These are phyloP conservation scores for Merops nubicus DNA, from an alignment of 2,113 vertebrate species.

Conservation along the genomic window DNA sequence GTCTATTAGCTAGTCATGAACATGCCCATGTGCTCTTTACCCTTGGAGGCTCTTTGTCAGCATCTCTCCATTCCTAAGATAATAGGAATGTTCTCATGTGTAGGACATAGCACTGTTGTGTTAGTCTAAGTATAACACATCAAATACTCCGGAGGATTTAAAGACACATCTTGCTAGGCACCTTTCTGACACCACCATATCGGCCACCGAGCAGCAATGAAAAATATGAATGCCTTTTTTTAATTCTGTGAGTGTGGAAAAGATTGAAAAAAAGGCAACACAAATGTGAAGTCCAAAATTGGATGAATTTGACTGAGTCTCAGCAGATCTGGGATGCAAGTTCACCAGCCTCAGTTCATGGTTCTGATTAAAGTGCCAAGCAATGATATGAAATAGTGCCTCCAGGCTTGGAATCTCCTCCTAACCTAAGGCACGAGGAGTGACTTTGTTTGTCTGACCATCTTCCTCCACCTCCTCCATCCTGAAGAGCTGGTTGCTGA, in stretches of 20 bases:
- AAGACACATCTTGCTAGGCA: background rate
- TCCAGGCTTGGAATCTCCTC: background rate
- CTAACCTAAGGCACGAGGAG: background rate
- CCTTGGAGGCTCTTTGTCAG: background rate
- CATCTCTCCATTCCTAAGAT: background rate
- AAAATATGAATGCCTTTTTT: background rate
- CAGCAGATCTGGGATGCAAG: background rate
- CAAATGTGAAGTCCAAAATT: background rate
- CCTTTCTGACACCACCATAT: background rate
- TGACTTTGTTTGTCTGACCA: background rate
- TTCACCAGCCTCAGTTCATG: background rate
- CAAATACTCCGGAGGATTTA: background rate
- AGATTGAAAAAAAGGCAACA: background rate
- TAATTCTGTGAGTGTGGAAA: background rate
- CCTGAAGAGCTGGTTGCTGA: background rate
- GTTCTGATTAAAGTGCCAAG: background rate
- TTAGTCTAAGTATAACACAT: background rate
- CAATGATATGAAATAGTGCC: background rate
- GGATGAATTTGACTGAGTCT: background rate
- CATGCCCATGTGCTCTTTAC: background rate
- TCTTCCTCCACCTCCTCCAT: background rate
- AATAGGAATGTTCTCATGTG: background rate
- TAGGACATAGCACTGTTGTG: background rate
- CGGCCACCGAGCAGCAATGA: background rate
- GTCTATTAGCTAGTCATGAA: background rate